phyloP scores from a whole-genome alignment of 1,140 invertebrate species.

The Leptopilina boulardi region DNA sequence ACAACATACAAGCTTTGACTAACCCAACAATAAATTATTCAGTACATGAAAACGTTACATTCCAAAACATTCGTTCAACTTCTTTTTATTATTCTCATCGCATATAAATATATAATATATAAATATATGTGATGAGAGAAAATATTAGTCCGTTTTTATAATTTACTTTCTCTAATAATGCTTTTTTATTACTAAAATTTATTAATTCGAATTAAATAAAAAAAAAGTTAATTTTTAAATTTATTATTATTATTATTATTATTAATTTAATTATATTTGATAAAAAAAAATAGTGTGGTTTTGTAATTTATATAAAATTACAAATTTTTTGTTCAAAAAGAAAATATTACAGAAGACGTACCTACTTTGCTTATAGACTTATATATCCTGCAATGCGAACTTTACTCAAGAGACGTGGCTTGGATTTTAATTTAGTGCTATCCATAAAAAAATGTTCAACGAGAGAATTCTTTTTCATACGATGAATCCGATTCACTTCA shows the following conservation, averaged over 20 bases:
- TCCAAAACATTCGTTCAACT: neutral
- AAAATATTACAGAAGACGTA: neutral
- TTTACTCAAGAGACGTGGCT: slow-evolving; percentile 19
- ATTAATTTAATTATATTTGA: no score
- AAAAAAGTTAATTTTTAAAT: neutral
- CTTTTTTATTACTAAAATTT: neutral
- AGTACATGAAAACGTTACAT: neutral
- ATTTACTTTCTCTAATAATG: neutral
- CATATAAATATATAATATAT: no score
- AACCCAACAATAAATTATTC: neutral
- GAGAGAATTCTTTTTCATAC: neutral
- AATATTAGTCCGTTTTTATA: no score
- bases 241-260: no score
- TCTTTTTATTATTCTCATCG: neutral
- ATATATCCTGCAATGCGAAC: slow-evolving; percentile 10
- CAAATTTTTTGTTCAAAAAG: neutral
- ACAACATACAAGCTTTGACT: neutral
- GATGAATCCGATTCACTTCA: neutral
- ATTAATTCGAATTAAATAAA: neutral
- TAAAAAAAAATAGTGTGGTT: no score
- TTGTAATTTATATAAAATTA: neutral
- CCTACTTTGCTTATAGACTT: slow-evolving; percentile 1
- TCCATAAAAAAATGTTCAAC: neutral
- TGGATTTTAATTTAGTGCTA: neutral
- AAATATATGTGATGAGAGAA: no score